Evolutionary conservation across 2,888 invertebrate genomes (phyloP), one percentile per base, ranked within the genome.

Genomic region (Cerastis rubricosa): DNA sequence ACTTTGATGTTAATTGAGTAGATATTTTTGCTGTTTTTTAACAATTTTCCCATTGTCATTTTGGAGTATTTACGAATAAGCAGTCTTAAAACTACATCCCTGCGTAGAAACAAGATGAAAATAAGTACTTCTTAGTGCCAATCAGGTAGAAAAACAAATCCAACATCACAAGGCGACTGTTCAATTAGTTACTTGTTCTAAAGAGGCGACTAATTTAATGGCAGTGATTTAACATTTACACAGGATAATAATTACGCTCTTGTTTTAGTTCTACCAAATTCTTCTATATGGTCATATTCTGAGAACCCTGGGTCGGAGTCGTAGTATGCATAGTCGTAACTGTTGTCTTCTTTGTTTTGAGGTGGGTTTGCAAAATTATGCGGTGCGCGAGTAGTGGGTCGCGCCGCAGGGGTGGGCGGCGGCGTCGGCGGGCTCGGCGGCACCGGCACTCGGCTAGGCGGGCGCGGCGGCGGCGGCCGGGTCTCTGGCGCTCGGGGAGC

Each of bases 261-360:
- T 90, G 93, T 92, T 89, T 96, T 95, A 89, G 97, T 97, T 95
- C 97, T 97, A 88, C 97, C 97, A 87, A 98, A 97, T 91, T 98
- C 98, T 90, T 97, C 97, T 94, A 97, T 97, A 86, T 97, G 95
- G 78, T 97, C 97, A 86, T 97, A 97, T 91, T 97, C 97, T 59
- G 97, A 92, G 88, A 97, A 97, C 63, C 97, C 97, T 22, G 96
- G 95, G 70, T 97, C 97, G 76, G 97, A 97, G 91, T 98, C 98
- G 90, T 98, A 98, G 91, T 98, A 98, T 8, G 98, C 98, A 90
- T 98, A 98, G 92, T 98, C 98, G 90, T 98, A 98, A 91, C 98
- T 98, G 71, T 97, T 97, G 89, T 98, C 98, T 89, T 98, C 98
- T 84, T 97, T 97, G 85, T 97, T 97, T 89, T 95, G 97, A 89